These are phyloP conservation scores for Prorops nasuta DNA, from an alignment of 1,140 invertebrate species.

Conservation along the genomic window DNA sequence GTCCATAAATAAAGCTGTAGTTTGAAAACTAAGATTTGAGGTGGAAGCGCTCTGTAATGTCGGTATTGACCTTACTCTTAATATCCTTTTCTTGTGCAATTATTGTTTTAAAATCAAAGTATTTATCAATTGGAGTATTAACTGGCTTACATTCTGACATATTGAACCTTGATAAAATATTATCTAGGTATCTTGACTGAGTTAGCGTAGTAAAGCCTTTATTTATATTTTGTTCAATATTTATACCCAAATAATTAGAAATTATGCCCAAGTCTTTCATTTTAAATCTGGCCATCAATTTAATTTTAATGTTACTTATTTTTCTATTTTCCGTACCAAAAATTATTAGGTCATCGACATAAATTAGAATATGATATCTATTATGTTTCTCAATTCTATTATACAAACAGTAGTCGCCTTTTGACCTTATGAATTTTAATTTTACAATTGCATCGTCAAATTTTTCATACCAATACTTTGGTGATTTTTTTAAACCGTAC, in stretches of 20 bases:
- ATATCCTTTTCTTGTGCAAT: background rate
- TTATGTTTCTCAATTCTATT: constrained; percentile 3
- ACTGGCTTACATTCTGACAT: background rate
- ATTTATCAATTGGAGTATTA: background rate
- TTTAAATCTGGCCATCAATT: background rate
- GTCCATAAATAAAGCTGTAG: too few species aligned
- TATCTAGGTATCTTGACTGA: background rate
- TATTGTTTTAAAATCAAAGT: too few species aligned
- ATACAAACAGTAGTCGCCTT: constrained; percentile 1
- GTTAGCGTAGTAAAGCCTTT: background rate
- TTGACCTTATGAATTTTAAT: background rate
- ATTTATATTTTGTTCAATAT: background rate
- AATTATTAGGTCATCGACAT: background rate
- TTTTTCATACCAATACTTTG: background rate
- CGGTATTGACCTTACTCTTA: too few species aligned
- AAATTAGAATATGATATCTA: background rate
- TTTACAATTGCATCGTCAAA: background rate
- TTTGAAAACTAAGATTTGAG: too few species aligned
- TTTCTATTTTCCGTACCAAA: background rate
- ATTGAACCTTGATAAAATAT: background rate
- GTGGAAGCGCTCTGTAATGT: too few species aligned
- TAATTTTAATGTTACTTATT: background rate
- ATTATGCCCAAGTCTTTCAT: background rate
- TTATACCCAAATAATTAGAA: background rate
- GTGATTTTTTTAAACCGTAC: background rate